Percentiles rank a stretch among this genome's conserved stretches.
Evolutionary conservation across 2,888 invertebrate species (phyloP).

Genomic region (Dioctria linearis): DNA sequence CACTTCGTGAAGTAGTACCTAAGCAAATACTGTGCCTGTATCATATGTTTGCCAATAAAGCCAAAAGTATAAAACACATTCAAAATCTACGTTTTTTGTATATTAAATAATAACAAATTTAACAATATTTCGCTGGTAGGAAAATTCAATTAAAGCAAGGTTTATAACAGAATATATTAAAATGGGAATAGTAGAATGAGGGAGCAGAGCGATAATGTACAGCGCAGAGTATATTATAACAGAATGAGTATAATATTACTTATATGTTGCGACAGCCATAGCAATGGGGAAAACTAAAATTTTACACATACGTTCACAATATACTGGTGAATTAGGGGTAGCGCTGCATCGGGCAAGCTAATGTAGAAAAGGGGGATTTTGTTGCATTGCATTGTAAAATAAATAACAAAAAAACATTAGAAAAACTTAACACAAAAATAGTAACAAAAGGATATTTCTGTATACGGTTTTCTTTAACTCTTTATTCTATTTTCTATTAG

Average conservation of each 20-base stretch:
- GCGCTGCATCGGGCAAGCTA: constrained; percentile 66
- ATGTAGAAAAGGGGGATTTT: constrained; percentile 55
- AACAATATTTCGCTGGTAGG: constrained; percentile 27
- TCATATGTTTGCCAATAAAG: neutral
- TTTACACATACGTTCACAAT: constrained; percentile 49
- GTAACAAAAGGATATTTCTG: constrained; percentile 58
- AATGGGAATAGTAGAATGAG: constrained; percentile 26
- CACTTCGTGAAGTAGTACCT: no score
- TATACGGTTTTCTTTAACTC: neutral
- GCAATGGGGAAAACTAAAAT: constrained; percentile 50
- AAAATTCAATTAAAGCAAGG: constrained; percentile 16
- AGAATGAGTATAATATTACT: constrained; percentile 50
- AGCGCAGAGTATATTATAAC: constrained; percentile 46
- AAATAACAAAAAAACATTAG: constrained; percentile 10
- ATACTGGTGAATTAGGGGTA: constrained; percentile 60
- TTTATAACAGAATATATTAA: constrained; percentile 12
- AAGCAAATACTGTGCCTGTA: neutral
- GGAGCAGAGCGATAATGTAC: constrained; percentile 49
- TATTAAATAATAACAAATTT: constrained; percentile 3
- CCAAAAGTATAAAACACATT: neutral
- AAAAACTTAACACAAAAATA: constrained; percentile 30
- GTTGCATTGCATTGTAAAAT: constrained; percentile 57
- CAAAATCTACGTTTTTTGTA: neutral
- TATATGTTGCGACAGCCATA: constrained; percentile 54
- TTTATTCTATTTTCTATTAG: neutral